Evolutionary conservation across 2,888 invertebrate species (phyloP).

Genomic region (Scaptomyza flava): DNA sequence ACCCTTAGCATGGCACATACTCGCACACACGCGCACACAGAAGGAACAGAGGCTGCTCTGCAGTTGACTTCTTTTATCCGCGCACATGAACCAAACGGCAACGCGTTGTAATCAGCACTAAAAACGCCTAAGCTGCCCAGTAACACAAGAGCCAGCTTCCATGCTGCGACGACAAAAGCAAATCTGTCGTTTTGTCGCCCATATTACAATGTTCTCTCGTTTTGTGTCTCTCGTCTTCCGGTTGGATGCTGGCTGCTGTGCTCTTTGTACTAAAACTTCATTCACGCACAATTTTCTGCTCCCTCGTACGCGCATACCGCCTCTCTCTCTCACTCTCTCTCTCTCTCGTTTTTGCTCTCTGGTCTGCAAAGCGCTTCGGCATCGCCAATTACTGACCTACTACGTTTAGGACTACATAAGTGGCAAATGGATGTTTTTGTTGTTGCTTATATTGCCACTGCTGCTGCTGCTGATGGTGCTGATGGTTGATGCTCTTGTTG

Average conservation of each 20-base stretch:
- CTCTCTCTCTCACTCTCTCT: constrained; percentile 5
- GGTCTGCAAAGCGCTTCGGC: constrained; percentile 39
- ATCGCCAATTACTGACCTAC: constrained; percentile 69
- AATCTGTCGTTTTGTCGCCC: constrained; percentile 53
- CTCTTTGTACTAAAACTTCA: constrained; percentile 69
- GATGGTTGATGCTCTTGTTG: constrained; percentile 30
- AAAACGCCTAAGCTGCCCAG: constrained; percentile 73
- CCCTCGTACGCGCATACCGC: neutral
- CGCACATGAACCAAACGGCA: constrained; percentile 81
- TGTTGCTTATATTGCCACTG: constrained; percentile 17
- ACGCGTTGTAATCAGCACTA: constrained; percentile 85
- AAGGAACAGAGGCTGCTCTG: constrained; percentile 28
- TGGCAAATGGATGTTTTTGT: constrained; percentile 34
- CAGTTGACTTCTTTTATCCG: constrained; percentile 48
- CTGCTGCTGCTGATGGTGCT: constrained; percentile 17
- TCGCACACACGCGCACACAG: constrained; percentile 9
- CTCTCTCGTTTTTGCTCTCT: constrained; percentile 7
- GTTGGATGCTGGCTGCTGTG: constrained; percentile 60
- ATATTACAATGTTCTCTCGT: constrained; percentile 22
- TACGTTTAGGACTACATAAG: constrained; percentile 50
- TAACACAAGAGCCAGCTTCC: constrained; percentile 49
- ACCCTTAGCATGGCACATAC: constrained; percentile 17
- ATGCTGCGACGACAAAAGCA: constrained; percentile 47
- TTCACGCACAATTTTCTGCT: neutral
- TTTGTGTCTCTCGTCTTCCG: neutral